phyloP scores from a whole-genome alignment of 2,888 invertebrate genomes.

The Crossocerus cetratus region DNA sequence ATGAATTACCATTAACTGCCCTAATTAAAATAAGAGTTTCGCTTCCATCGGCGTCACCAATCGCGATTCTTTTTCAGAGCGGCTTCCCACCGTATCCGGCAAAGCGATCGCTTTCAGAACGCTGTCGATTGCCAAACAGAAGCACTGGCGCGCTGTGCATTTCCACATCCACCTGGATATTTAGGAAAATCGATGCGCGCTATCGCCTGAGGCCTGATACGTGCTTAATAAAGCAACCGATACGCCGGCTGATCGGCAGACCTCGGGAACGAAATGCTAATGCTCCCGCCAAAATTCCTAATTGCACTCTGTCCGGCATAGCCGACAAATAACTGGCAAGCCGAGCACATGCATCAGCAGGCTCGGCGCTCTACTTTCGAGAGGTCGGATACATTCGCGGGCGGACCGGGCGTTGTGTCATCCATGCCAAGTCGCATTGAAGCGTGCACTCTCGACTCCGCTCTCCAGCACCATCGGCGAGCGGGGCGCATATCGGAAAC shows the following conservation, averaged over 20 bases:
- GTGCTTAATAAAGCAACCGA: conserved; percentile 49
- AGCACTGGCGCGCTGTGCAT: background rate
- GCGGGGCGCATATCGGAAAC: background rate
- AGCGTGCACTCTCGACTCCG: background rate
- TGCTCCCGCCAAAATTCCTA: conserved; percentile 46
- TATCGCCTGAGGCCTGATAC: conserved; percentile 41
- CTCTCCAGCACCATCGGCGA: background rate
- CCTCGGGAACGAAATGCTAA: conserved; percentile 36
- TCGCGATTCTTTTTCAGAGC: no score
- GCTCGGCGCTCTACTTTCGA: conserved; percentile 23
- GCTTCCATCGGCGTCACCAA: conserved; percentile 12
- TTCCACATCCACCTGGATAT: conserved; percentile 15
- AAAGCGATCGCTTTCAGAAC: background rate
- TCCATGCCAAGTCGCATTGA: conserved; percentile 4
- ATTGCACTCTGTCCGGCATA: conserved; percentile 49
- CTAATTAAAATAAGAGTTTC: conserved; percentile 75
- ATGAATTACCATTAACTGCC: conserved; percentile 72
- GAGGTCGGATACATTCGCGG: conserved; percentile 20
- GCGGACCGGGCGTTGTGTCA: conserved; percentile 20
- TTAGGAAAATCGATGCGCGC: conserved; percentile 21
- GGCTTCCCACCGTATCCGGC: background rate
- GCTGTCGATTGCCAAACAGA: no score
- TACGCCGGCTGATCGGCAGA: conserved; percentile 47
- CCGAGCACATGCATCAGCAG: conserved; percentile 18
- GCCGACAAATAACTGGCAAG: conserved; percentile 43